Evolutionary conservation across 2,113 vertebrate genomes (phyloP).

Genomic region (Garra rufa): DNA sequence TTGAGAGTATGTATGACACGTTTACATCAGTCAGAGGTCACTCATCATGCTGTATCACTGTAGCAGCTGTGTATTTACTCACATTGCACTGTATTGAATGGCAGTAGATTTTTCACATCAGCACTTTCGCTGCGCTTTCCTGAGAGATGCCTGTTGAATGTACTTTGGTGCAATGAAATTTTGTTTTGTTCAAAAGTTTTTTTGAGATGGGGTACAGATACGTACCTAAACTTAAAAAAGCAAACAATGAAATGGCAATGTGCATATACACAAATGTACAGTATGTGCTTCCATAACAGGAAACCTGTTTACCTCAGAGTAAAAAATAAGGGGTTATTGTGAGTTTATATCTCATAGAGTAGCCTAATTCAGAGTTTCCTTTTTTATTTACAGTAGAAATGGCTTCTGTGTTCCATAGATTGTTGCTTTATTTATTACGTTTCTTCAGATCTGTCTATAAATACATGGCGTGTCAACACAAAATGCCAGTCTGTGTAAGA

Average conservation of each 20-base stretch:
- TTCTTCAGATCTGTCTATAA: background rate
- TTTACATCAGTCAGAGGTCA: background rate
- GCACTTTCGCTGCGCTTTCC: background rate
- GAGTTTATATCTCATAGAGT: background rate
- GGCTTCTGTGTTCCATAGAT: background rate
- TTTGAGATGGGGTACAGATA: background rate
- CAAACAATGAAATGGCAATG: background rate
- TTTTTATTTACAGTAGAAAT: background rate
- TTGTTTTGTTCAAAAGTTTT: background rate
- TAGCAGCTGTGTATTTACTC: slow-evolving; percentile 1
- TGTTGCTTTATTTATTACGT: background rate
- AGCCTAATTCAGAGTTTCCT: background rate
- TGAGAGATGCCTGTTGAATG: slow-evolving; percentile 34
- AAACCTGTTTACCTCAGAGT: background rate
- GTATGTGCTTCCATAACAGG: background rate
- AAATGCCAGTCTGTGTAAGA: background rate
- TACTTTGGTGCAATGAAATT: background rate
- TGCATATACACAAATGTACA: background rate
- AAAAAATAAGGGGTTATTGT: background rate
- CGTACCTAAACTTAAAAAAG: background rate
- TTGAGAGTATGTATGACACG: background rate
- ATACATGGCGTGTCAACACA: background rate
- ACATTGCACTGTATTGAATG: slow-evolving; percentile 10
- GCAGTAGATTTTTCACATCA: background rate
- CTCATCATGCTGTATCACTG: background rate